Conservation (phyloP, 2,113 vertebrate species). For the Nipponia nippon region DNA sequence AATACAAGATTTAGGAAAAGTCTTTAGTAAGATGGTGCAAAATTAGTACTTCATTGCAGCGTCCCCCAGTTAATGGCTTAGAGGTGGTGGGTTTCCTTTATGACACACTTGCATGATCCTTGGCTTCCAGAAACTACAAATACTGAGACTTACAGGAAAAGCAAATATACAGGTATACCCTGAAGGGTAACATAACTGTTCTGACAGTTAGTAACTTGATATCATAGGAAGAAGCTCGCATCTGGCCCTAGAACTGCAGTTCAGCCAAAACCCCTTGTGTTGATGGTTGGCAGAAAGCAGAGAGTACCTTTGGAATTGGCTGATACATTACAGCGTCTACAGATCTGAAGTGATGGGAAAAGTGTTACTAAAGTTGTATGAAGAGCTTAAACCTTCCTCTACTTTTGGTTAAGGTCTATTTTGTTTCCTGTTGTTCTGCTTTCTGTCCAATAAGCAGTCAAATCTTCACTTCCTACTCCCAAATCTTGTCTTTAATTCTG, state of each 20-base stretch:
- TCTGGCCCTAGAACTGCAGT: background rate
- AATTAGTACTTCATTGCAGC: background rate
- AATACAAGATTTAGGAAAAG: background rate
- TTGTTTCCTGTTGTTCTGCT: background rate
- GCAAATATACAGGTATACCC: too few relatives aligned
- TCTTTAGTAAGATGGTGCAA: background rate
- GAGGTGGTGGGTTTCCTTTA: background rate
- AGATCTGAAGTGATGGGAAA: too few relatives aligned
- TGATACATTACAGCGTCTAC: accelerated
- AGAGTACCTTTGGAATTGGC: background rate
- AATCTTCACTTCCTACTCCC: background rate
- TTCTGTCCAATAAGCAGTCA: background rate
- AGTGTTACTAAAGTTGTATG: background rate
- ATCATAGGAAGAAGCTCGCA: background rate
- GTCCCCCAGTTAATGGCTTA: background rate
- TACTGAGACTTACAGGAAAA: background rate
- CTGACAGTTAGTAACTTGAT: background rate
- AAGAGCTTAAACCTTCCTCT: background rate
- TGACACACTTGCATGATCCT: background rate
- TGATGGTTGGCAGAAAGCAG: background rate
- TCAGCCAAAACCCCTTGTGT: background rate
- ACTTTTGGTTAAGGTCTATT: background rate
- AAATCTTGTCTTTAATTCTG: background rate
- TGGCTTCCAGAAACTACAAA: background rate
- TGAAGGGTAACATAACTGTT: background rate